Evolutionary conservation across 2,113 vertebrate species (phyloP).

Genomic region (Alces alces): DNA sequence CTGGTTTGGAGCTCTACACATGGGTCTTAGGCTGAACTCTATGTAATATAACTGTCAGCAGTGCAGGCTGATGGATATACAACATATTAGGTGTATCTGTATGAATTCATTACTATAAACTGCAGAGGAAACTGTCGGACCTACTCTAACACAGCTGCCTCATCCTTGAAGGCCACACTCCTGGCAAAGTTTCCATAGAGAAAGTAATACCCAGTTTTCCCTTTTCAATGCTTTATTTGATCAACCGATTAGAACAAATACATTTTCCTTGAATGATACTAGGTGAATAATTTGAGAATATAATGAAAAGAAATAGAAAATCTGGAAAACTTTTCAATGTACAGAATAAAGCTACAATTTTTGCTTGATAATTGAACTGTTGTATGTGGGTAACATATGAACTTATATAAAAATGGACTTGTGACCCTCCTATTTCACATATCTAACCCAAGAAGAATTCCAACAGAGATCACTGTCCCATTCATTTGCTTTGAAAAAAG

Average conservation of each 20-base stretch:
- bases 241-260: neutral
- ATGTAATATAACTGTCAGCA: slow-evolving; percentile 8
- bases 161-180: neutral
- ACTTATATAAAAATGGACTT: neutral
- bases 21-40: neutral
- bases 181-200: neutral
- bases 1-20: neutral
- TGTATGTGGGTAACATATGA: neutral
- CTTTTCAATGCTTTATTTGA: neutral
- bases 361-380: neutral
- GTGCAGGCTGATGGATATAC: neutral
- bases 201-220: neutral
- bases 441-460: neutral
- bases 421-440: neutral
- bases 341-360: neutral
- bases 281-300: neutral
- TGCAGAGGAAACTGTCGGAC: neutral
- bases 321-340: neutral
- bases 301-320: neutral
- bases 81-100: neutral
- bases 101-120: neutral
- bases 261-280: neutral
- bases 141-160: neutral
- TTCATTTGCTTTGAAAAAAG: neutral
- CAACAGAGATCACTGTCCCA: neutral